Evolutionary conservation across 2,113 vertebrate species (phyloP).

Genomic region (Melanerpes formicivorus): DNA sequence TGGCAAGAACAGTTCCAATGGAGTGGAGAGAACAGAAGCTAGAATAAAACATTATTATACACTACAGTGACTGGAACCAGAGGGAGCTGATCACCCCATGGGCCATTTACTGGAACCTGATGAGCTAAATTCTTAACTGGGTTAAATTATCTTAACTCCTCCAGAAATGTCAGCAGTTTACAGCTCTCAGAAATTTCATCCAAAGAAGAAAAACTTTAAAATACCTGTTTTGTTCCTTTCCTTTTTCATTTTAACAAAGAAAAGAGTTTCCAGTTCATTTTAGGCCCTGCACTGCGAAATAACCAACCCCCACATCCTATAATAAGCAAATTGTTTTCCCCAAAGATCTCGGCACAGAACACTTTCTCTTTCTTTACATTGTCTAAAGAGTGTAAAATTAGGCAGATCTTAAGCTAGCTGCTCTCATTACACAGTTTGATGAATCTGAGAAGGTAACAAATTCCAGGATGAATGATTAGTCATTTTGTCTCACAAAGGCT

Average conservation of each 20-base stretch:
- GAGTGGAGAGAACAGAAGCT: slow-evolving; percentile 55
- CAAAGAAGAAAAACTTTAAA: neutral
- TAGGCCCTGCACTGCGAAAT: neutral
- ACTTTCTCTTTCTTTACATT: neutral
- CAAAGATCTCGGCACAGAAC: neutral
- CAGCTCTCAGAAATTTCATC: neutral
- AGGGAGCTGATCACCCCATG: neutral
- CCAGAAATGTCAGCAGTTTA: neutral
- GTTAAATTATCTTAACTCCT: neutral
- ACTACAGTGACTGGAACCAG: neutral
- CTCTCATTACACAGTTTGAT: slow-evolving; percentile 40
- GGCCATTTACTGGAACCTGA: neutral
- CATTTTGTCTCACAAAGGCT: slow-evolving; percentile 13
- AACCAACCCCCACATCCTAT: neutral
- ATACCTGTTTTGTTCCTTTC: too few species aligned
- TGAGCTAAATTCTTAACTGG: neutral
- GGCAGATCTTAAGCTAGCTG: slow-evolving; percentile 3
- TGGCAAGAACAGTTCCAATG: slow-evolving; percentile 46
- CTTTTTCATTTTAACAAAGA: neutral
- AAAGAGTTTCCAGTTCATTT: neutral
- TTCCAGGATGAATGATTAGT: slow-evolving; percentile 52
- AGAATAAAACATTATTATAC: neutral
- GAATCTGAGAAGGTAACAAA: slow-evolving; percentile 30
- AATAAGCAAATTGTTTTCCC: neutral
- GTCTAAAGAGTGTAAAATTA: slow-evolving; percentile 20